Base-by-base conservation (phyloP, 2,113 vertebrate species). In the Pontoporia blainvillei region DNA sequence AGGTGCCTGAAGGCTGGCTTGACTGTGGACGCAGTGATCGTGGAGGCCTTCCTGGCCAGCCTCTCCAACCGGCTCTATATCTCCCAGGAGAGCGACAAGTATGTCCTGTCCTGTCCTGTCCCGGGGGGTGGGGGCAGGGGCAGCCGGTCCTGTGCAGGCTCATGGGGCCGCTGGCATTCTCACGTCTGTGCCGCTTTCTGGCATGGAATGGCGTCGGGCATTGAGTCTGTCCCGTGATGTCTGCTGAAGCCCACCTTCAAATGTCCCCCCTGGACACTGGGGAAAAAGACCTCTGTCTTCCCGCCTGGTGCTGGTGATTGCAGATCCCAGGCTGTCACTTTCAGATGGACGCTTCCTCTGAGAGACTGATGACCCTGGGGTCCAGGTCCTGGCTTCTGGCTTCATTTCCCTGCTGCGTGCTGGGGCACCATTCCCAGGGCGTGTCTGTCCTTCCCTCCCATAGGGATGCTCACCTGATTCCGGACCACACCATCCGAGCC, bases 21-120 rank as follows among this genome's bases (percentile, higher is more conserved):
- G 96, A 99, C 99, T 0, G 99, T 99, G 98, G 99, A 99, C 82
- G 97, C 99, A 0, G 99, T 99, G 91, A 99, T 99, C 10, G 99
- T 99, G 90, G 99, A 99, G 94, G 99, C 99, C 29, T 99, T 99
- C 97, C 98, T 99, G 78, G 99, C 99, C 96, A 99, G 99, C 98
- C 98, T 99, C 34, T 99, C 99, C 72, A 99, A 99, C 97, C 99
- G 99, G n/a, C 98, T 99, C 27, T 99, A 99, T 98, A 99, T 99
- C 98, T 99, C 99, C 21, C 99, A 99, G 94, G 99, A 99, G 97
- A 99, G 99, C 61, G 99, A 99, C 93, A 99, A 99, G 99, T 99
- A 98, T 90, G 99, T 97, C 10, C 23, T 0, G 20, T 67, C 62
- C 11, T 34, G 34, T 73, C 69, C 39, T n/a, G n/a, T n/a, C n/a